Evolutionary conservation across 2,113 vertebrate genomes (phyloP).

Genomic region (Bagarius yarrelli): DNA sequence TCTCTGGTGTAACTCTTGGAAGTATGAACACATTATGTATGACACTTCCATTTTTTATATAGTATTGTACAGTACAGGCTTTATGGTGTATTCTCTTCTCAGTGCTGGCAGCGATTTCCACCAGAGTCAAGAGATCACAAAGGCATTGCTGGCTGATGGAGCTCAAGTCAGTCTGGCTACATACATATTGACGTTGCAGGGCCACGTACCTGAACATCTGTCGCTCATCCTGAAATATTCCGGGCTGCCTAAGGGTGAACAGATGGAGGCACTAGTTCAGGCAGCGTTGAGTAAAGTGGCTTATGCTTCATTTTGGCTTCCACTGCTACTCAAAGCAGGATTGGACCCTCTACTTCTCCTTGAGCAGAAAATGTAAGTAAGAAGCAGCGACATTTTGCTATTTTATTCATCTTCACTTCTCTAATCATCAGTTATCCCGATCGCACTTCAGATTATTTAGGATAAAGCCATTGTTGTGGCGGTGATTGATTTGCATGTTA

Average conservation of each 20-base stretch:
- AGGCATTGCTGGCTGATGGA: constrained; percentile 64
- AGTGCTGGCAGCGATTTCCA: constrained; percentile 35
- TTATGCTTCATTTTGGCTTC: constrained; percentile 77
- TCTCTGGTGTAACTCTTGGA: constrained; percentile 41
- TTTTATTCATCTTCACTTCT: neutral
- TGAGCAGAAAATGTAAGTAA: constrained; percentile 72
- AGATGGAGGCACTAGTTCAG: constrained; percentile 55
- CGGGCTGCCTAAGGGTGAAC: constrained; percentile 43
- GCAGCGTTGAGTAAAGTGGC: constrained; percentile 48
- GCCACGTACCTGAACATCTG: constrained; percentile 57
- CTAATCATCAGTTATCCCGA: neutral
- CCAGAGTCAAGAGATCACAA: constrained; percentile 48
- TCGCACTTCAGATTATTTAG: neutral
- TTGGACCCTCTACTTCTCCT: constrained; percentile 80
- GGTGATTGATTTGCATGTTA: neutral
- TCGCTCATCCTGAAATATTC: constrained; percentile 62
- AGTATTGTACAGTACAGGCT: neutral
- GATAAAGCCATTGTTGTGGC: neutral
- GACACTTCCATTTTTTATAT: neutral
- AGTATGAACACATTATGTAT: constrained; percentile 29
- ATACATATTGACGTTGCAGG: constrained; percentile 47
- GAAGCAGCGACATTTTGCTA: neutral
- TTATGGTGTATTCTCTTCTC: neutral
- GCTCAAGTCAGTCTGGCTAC: constrained; percentile 52
- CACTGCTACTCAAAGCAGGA: constrained; percentile 81